Percentiles rank a stretch among this genome's conserved stretches.
phyloP scores from a whole-genome alignment of 1,140 invertebrate species.

The Pogonognathellus flavescens region DNA sequence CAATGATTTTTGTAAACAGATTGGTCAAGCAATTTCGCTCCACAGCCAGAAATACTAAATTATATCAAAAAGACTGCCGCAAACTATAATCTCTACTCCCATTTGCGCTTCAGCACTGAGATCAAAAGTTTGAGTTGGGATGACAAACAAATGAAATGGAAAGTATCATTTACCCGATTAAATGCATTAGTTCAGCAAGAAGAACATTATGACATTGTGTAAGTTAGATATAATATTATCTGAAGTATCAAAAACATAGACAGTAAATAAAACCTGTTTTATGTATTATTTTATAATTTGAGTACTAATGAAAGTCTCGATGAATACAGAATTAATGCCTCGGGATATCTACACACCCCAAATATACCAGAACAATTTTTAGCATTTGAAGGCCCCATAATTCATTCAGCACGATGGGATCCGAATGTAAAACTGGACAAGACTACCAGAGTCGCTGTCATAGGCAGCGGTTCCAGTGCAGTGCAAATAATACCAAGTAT shows the following conservation, averaged over 20 bases:
- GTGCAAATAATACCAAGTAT: slow-evolving; percentile 62
- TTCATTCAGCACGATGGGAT: slow-evolving; percentile 60
- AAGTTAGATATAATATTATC: neutral
- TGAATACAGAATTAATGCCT: slow-evolving; percentile 52
- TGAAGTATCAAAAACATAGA: neutral
- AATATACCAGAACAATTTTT: slow-evolving; percentile 60
- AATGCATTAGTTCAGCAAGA: neutral
- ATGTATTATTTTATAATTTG: neutral
- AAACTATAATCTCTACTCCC: slow-evolving; percentile 56
- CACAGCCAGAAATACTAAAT: slow-evolving; percentile 57
- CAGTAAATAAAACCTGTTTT: neutral
- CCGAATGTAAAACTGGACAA: slow-evolving; percentile 31
- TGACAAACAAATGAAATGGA: slow-evolving; percentile 52
- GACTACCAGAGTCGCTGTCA: slow-evolving; percentile 54
- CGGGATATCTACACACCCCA: slow-evolving; percentile 52
- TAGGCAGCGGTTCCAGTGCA: slow-evolving; percentile 60
- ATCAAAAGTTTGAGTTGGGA: slow-evolving; percentile 56
- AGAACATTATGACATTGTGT: slow-evolving; percentile 12
- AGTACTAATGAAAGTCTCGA: slow-evolving; percentile 14
- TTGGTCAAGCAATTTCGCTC: slow-evolving; percentile 56
- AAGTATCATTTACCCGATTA: neutral
- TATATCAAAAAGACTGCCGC: slow-evolving; percentile 41
- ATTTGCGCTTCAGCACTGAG: slow-evolving; percentile 52
- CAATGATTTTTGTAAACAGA: slow-evolving; percentile 20
- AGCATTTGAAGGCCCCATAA: slow-evolving; percentile 48